A percentile compares a stretch with the other conserved stretches of the same genome.
Evolutionary conservation across 2,888 invertebrate genomes (phyloP).

Genomic region (Euproctis similis): DNA sequence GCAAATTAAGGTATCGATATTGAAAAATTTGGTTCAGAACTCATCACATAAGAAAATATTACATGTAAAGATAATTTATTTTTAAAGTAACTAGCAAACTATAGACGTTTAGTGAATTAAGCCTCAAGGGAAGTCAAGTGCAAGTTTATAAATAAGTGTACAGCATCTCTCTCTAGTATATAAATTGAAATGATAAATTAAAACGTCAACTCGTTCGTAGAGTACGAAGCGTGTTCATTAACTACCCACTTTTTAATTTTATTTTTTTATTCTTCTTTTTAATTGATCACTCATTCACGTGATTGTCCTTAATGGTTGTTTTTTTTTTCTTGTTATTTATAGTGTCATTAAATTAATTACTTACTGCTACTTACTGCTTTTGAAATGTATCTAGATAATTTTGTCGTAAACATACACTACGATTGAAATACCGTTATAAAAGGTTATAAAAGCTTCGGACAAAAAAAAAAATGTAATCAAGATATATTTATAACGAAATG

Average conservation of each 20-base stretch:
- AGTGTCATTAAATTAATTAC: constrained; percentile 17
- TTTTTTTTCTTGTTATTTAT: too few species aligned
- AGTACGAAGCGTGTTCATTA: constrained; percentile 27
- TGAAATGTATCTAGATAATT: constrained; percentile 9
- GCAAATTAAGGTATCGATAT: too few species aligned
- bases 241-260: constrained; percentile 17
- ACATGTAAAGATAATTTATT: too few species aligned
- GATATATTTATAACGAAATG: neutral
- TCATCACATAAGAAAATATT: too few species aligned
- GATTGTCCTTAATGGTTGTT: constrained; percentile 19
- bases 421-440: neutral
- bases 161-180: constrained; percentile 16
- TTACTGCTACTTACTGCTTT: too few species aligned
- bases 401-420: neutral
- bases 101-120: too few species aligned
- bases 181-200: constrained; percentile 40
- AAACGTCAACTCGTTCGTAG: constrained; percentile 28
- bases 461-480: neutral
- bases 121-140: too few species aligned
- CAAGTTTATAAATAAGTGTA: too few species aligned
- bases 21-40: too few species aligned
- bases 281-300: constrained; percentile 22
- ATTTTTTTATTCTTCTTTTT: constrained; percentile 9
- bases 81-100: too few species aligned
- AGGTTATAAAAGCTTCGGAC: neutral